Conservation (phyloP, 2,888 invertebrate species). For the Microctonus aethiopoides region DNA sequence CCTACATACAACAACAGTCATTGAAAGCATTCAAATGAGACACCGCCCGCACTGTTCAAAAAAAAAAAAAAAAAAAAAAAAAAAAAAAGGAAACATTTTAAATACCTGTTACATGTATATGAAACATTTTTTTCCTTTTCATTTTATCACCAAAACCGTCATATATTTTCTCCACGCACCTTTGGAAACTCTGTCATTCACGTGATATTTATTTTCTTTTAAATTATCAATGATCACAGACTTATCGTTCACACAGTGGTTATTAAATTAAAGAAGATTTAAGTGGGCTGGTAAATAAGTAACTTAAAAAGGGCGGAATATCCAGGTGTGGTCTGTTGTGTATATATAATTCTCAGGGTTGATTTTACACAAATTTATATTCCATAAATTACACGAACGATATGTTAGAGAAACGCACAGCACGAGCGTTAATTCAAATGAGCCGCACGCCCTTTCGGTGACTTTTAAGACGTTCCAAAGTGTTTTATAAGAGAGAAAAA, state of each 20-base stretch:
- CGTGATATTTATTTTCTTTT: background rate
- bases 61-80: too few species aligned
- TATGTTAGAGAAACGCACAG: conserved; percentile 35
- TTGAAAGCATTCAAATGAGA: conserved; percentile 5
- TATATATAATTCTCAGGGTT: conserved; percentile 30
- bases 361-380: conserved; percentile 46
- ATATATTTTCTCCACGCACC: background rate
- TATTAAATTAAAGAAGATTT: conserved; percentile 7
- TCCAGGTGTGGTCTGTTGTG: conserved; percentile 23
- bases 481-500: conserved; percentile 40
- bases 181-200: background rate
- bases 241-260: conserved; percentile 7
- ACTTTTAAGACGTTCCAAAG: conserved; percentile 45
- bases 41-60: background rate
- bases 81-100: background rate
- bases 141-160: background rate
- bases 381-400: conserved; percentile 43
- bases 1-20: conserved; percentile 2
- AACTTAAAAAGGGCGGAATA: conserved; percentile 19
- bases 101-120: background rate
- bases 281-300: background rate
- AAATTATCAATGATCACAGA: conserved; percentile 2
- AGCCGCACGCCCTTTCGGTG: conserved; percentile 41
- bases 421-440: conserved; percentile 44
- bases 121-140: background rate